Evolutionary conservation across 2,113 vertebrate genomes (phyloP), one percentile per base, ranked within the genome.

Genomic region (Motacilla tschutschensis): DNA sequence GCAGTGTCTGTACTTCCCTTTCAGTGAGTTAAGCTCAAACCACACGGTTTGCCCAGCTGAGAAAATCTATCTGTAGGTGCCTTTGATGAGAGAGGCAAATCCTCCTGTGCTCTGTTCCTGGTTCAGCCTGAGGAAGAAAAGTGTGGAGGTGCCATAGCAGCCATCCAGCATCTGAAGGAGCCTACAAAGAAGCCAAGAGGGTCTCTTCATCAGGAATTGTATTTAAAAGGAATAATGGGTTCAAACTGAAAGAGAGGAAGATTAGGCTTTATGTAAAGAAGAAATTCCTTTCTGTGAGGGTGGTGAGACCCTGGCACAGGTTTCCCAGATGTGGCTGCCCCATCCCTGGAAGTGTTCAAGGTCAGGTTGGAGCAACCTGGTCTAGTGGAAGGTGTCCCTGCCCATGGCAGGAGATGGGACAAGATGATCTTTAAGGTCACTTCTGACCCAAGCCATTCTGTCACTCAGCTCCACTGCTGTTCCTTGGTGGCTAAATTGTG

Each of bases 351-450:
- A 53, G 5, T 31, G 24, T 29, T 2, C 20, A 79, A 6, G 12
- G 8, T 3, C 33, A 35, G 33, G 14, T 18, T 21, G 46, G 53
- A 65, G 38, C 20, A 59, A 6, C 13, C 20, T 46, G 33, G 33
- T 0, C 0, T 19, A 9, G 20, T 65, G 67, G 33, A 65, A 86
- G 11, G 5, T 58, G 38, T 46, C 16, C 24, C 38, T 65, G 28
- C 24, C 38, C 28, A 10, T 46, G 43, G 43, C 33, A 53, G 3
- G 6, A 2, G 2, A 2, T 26, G 17, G n/a, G 72, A 59, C 0
- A 0, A 66, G 40, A 47, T 40, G 17, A 18, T 8, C 33, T 53
- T 53, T 59, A 40, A 53, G 53, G 12, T 53, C 25, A 15, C 38
- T 41, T 59, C 25, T 51, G 46, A 41, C 29, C 28, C 29, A 46